Percentiles rank a stretch among this genome's conserved stretches.
Conservation (phyloP, 92 coral and sea anemone genomes). For the Meandrina meandrites region DNA sequence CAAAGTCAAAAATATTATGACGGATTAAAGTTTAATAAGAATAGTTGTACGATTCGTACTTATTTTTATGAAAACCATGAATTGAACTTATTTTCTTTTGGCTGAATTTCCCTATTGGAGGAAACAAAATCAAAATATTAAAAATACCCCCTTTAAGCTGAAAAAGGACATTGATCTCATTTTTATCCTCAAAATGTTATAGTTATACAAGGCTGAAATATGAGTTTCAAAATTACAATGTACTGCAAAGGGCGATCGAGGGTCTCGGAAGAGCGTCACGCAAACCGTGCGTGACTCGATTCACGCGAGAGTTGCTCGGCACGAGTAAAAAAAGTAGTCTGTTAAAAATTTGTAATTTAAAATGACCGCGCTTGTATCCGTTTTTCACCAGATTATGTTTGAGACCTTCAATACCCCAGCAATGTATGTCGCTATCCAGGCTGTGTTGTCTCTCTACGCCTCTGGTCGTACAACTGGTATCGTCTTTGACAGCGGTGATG, state of each 20-base stretch:
- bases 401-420: conserved; percentile 98
- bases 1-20: not conserved
- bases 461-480: conserved; percentile 99
- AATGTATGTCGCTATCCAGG: conserved; percentile 97
- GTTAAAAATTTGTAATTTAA: too few species aligned
- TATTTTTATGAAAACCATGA: not conserved
- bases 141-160: not conserved
- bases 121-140: too few species aligned
- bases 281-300: too few species aligned
- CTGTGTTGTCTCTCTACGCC: conserved; percentile 95
- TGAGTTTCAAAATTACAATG: too few species aligned
- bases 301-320: not conserved
- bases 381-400: conserved; percentile 78
- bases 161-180: not conserved
- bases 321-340: not conserved
- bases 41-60: not conserved
- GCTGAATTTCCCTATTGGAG: not conserved
- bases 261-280: too few species aligned
- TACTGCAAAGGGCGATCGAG: too few species aligned
- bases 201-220: too few species aligned
- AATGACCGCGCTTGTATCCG: not conserved
- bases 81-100: not conserved
- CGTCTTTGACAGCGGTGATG: conserved; percentile 95
- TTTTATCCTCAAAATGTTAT: not conserved
- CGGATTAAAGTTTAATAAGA: not conserved